Percentiles rank a stretch among this genome's conserved stretches.
These are phyloP conservation scores for Arvicanthis niloticus DNA, from an alignment of 2,113 vertebrate genomes.

Conservation along the genomic window DNA sequence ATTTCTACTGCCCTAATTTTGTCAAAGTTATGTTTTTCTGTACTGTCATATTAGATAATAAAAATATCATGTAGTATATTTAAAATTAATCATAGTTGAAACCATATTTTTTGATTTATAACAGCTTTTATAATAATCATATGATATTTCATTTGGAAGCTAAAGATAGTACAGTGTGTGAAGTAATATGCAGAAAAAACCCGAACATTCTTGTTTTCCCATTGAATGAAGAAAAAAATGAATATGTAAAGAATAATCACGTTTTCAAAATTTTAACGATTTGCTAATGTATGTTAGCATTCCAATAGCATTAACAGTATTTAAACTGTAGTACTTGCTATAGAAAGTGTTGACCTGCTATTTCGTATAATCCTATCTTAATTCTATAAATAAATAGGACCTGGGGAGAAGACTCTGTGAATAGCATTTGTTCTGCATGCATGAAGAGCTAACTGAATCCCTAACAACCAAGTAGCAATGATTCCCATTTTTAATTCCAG, in stretches of 20 bases:
- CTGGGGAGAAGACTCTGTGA: too few relatives aligned
- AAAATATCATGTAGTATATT: constrained; percentile 59
- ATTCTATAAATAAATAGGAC: neutral
- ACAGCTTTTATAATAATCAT: constrained; percentile 61
- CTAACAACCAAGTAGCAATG: neutral
- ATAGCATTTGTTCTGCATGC: neutral
- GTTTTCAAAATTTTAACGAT: constrained; percentile 21
- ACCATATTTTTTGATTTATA: constrained; percentile 50
- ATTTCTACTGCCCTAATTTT: neutral
- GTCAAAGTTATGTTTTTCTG: neutral
- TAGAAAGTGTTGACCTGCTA: neutral
- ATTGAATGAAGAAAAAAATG: neutral
- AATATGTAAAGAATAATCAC: neutral
- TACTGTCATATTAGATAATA: neutral
- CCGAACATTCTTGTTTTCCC: neutral
- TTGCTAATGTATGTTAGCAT: neutral
- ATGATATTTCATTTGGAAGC: constrained; percentile 44
- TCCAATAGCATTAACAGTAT: neutral
- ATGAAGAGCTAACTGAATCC: too few relatives aligned
- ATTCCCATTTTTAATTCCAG: too few relatives aligned
- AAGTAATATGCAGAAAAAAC: constrained; percentile 50
- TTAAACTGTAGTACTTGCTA: neutral
- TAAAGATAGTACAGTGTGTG: constrained; percentile 47
- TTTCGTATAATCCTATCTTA: neutral
- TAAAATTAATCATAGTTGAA: constrained; percentile 53